Conservation (phyloP, 2,888 invertebrate genomes). For the Poecilus cupreus region DNA sequence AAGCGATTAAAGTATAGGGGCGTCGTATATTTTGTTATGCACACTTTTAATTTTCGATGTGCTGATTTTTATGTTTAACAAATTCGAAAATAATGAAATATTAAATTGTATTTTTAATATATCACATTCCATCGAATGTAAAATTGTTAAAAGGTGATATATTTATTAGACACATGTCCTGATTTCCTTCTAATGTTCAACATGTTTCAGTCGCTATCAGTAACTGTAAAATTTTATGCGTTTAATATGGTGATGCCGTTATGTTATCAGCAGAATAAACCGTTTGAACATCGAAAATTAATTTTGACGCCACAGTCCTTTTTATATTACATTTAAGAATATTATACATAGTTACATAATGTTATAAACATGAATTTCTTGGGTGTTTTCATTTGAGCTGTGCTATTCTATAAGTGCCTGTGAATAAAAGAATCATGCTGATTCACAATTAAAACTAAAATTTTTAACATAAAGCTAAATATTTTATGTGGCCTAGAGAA, state of each 20-base stretch:
- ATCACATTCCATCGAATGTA: background rate
- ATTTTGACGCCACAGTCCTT: constrained; percentile 46
- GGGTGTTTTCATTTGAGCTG: constrained; percentile 58
- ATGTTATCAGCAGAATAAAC: constrained; percentile 8
- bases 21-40: constrained; percentile 23
- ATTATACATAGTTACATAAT: constrained; percentile 21
- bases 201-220: background rate
- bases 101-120: background rate
- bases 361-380: constrained; percentile 41
- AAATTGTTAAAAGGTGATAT: constrained; percentile 2
- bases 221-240: constrained; percentile 19
- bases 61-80: background rate
- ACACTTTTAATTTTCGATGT: constrained; percentile 45
- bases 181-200: background rate
- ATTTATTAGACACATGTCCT: background rate
- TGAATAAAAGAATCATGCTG: constrained; percentile 58
- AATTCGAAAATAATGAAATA: too few relatives aligned
- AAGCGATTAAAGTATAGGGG: constrained; percentile 37
- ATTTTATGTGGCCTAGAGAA: constrained; percentile 48
- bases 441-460: constrained; percentile 21
- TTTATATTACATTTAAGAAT: constrained; percentile 51
- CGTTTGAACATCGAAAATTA: constrained; percentile 43
- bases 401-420: constrained; percentile 59
- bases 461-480: constrained; percentile 38
- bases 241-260: constrained; percentile 1